Conservation (phyloP, 2,888 invertebrate species). For the Ochropleura plecta region DNA sequence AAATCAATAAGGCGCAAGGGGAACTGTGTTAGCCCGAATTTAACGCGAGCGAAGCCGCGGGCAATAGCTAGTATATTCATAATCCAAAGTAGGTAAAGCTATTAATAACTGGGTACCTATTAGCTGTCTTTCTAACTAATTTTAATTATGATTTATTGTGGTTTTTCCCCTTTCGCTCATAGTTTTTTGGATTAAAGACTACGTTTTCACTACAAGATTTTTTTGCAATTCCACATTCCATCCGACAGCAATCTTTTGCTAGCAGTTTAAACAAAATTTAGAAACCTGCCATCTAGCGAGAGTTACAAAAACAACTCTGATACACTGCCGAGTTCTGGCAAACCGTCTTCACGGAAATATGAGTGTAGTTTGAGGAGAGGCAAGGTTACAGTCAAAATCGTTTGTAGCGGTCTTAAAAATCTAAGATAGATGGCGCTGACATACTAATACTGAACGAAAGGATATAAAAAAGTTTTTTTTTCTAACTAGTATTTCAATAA, state of each 20-base stretch:
- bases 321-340: neutral
- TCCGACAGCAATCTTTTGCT: neutral
- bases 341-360: neutral
- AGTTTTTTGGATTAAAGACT: neutral
- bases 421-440: slow-evolving; percentile 39
- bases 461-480: neutral
- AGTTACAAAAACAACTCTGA: neutral
- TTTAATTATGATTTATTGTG: neutral
- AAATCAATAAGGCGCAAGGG: too few species aligned
- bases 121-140: neutral
- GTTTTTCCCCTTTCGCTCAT: neutral
- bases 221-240: neutral
- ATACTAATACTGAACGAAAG: neutral
- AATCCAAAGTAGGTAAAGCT: neutral
- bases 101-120: neutral
- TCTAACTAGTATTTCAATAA: neutral
- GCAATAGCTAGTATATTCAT: too few species aligned
- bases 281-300: slow-evolving; percentile 45
- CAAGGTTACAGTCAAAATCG: neutral
- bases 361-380: neutral
- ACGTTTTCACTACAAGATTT: neutral
- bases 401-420: neutral
- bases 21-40: too few species aligned
- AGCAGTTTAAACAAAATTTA: neutral
- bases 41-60: too few species aligned